Evolutionary conservation across 92 coral and sea anemone genomes (phyloP).

Genomic region (Galaxea fascicularis): DNA sequence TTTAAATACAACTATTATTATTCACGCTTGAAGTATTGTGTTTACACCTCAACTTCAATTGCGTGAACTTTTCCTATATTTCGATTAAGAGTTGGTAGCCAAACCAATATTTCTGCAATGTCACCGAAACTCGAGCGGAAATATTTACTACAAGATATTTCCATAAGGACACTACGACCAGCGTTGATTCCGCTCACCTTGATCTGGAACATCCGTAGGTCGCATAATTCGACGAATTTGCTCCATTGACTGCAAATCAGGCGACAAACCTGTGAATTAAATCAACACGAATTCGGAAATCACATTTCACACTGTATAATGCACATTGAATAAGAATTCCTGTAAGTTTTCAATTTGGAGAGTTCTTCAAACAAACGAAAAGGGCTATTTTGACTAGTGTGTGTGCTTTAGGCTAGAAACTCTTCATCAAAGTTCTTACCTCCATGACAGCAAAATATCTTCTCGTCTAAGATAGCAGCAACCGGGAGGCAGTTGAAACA

Average conservation of each 20-base stretch:
- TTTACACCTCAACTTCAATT: neutral
- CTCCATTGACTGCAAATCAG: slow-evolving; percentile 99
- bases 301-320: neutral
- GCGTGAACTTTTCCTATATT: neutral
- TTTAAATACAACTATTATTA: neutral
- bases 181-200: slow-evolving; percentile 67
- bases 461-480: slow-evolving; percentile 96
- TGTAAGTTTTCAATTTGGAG: slow-evolving; percentile 9
- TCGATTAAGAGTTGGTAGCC: neutral
- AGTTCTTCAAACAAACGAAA: slow-evolving; percentile 8
- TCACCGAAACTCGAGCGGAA: neutral
- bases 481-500: slow-evolving; percentile 99
- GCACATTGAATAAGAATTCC: neutral
- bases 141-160: neutral
- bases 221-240: slow-evolving; percentile 98
- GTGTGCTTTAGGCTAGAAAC: neutral
- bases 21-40: neutral
- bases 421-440: slow-evolving; percentile 55
- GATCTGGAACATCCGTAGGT: slow-evolving; percentile 99
- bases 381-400: neutral
- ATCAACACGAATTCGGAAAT: slow-evolving; percentile 8
- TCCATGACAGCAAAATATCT: slow-evolving; percentile 99
- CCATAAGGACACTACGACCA: neutral
- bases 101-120: neutral
- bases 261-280: slow-evolving; percentile 83